Evolutionary conservation across 2,888 invertebrate species (phyloP), one percentile per base, ranked within the genome.

Genomic region (Parnassius smintheus): DNA sequence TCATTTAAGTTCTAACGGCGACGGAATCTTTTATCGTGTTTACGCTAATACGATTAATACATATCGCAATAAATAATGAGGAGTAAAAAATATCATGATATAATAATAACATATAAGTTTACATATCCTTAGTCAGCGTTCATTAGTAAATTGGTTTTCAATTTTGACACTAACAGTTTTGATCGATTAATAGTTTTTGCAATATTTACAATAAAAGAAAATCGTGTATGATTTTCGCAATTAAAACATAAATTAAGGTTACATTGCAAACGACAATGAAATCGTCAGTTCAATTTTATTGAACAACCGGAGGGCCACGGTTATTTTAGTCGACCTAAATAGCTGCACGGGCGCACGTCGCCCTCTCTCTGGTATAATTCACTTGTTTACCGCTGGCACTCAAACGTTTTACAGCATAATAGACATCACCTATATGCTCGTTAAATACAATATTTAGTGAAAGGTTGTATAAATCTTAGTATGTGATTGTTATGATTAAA

Each of bases 321-420:
- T 81, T 91, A 91, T 91, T 91, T 91, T 72, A 73, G 83, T 80
- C 89, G 91, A 89, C 91, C 91, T 87, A 88, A 89, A 91, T 91
- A 87, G 85, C 83, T 77, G 78, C 77, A 81, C 81, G 75, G 72
- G 76, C 82, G 78, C 75, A 75, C 74, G 75, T 60, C 64, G 68
- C 66, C 70, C 66, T 68, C 70, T 68, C 67, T 57, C 70, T 69
- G 69, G 62, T 71, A 71, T 74, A 78, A 75, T 78, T 78, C 70
- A 77, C 75, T 79, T 80, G 74, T 74, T 74, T 71, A 72, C 70
- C 66, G 67, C 68, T 66, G 69, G 13, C 68, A 64, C 66, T 65
- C 56, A 64, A 67, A 65, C 59, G 61, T 62, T 66, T 13, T 18
- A 46, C 51, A 45, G 9, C 56, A 56, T n/a, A 53, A 53, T 53